These are phyloP conservation scores for Drosophila ambigua DNA, from an alignment of 1,140 invertebrate species.

Conservation along the genomic window DNA sequence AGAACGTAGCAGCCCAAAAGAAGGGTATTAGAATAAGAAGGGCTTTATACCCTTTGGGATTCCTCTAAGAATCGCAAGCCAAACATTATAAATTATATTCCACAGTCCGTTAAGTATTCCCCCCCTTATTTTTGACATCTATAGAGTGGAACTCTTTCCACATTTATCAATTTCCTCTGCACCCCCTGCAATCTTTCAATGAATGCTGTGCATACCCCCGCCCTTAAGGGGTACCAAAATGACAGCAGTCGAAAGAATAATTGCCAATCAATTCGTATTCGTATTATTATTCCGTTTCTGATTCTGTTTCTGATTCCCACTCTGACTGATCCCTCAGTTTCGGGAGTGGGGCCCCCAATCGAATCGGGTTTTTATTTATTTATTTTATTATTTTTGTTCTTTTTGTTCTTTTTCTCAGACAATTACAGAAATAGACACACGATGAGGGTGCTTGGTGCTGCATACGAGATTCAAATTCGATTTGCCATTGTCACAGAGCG, in stretches of 20 bases:
- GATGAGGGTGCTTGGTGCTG: slow-evolving; percentile 59
- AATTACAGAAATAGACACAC: slow-evolving; percentile 45
- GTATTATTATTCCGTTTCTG: slow-evolving; percentile 49
- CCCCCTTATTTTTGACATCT: too few relatives aligned
- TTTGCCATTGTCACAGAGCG: slow-evolving; percentile 41
- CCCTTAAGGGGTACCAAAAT: slow-evolving; percentile 26
- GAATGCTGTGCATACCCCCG: background rate
- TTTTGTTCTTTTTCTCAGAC: slow-evolving; percentile 19
- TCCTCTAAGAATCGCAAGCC: too few relatives aligned
- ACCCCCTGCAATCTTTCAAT: too few relatives aligned
- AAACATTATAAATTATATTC: too few relatives aligned
- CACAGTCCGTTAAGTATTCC: too few relatives aligned
- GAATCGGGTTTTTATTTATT: slow-evolving; percentile 51
- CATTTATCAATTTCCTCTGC: too few relatives aligned
- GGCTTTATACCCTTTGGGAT: too few relatives aligned
- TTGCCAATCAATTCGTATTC: slow-evolving; percentile 69
- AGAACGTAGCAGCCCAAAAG: background rate
- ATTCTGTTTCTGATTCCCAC: slow-evolving; percentile 33
- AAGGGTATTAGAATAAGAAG: too few relatives aligned
- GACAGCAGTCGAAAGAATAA: slow-evolving; percentile 57
- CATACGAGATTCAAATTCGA: slow-evolving; percentile 62
- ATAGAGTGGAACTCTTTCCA: too few relatives aligned
- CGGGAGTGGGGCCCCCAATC: slow-evolving; percentile 56
- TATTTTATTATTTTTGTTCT: slow-evolving; percentile 9
- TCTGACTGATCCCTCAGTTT: slow-evolving; percentile 39